Percentiles rank a stretch among this genome's conserved stretches.
phyloP scores from a whole-genome alignment of 2,113 vertebrate genomes.

The Calypte anna region DNA sequence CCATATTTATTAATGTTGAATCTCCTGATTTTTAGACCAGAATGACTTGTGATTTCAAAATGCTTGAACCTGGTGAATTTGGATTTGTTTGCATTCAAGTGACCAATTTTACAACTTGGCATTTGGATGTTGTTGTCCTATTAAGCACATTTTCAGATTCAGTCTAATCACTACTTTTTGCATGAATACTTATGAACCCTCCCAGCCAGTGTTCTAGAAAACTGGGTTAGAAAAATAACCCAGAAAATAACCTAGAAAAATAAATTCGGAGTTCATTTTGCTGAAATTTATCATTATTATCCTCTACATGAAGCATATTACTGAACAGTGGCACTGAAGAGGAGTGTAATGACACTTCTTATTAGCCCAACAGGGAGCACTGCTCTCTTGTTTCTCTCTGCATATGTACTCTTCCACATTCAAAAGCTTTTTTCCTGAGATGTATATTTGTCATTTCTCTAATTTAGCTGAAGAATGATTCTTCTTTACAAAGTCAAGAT shows the following conservation, averaged over 20 bases:
- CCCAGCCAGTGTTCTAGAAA: not conserved
- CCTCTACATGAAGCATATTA: not conserved
- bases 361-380: not conserved
- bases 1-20: constrained; percentile 18
- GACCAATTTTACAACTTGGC: not conserved
- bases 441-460: not conserved
- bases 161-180: not conserved
- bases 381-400: not conserved
- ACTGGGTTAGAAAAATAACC: no score
- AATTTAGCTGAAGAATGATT: not conserved
- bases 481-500: not conserved
- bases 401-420: not conserved
- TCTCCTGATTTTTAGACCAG: not conserved
- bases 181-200: not conserved
- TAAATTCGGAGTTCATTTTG: constrained; percentile 9
- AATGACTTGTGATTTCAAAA: not conserved
- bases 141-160: not conserved
- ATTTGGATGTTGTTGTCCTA: not conserved
- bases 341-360: constrained; percentile 1
- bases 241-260: no score
- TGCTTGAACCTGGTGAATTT: not conserved
- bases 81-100: constrained; percentile 8
- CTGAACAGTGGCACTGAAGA: constrained; percentile 2
- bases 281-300: constrained; percentile 31
- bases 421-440: not conserved